These are phyloP conservation scores for Rhombomys opimus DNA, from an alignment of 2,113 vertebrate species.

Conservation along the genomic window DNA sequence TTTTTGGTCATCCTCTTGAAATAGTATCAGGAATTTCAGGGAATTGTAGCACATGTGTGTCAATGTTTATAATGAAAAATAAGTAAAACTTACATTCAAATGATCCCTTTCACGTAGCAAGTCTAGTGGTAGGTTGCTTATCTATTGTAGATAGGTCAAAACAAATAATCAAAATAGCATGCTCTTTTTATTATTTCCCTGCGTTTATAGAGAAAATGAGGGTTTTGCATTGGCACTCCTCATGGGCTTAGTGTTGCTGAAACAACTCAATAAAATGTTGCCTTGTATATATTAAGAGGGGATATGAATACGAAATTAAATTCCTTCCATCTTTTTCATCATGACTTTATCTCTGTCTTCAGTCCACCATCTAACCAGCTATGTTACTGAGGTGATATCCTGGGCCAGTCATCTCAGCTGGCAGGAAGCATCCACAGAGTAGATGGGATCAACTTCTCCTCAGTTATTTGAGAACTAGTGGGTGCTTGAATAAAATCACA, in stretches of 20 bases:
- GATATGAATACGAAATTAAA: background rate
- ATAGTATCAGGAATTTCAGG: background rate
- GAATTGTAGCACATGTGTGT: background rate
- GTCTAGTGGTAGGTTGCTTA: background rate
- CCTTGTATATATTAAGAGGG: background rate
- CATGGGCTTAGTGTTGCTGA: background rate
- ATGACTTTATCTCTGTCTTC: background rate
- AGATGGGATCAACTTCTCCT: background rate
- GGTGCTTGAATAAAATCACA: background rate
- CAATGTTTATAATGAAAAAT: constrained; percentile 7
- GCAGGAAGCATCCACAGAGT: background rate
- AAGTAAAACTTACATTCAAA: constrained; percentile 8
- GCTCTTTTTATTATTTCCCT: background rate
- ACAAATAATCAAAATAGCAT: background rate
- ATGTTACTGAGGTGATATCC: background rate
- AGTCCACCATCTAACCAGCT: background rate
- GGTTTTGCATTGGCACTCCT: background rate
- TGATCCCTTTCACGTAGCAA: background rate
- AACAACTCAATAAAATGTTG: background rate
- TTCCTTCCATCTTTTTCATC: background rate
- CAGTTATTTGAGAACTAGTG: background rate
- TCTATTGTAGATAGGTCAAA: background rate
- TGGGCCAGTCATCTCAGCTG: background rate
- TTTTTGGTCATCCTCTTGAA: background rate
- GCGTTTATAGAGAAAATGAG: background rate